Conservation (phyloP, 2,797 vertebrate genomes). For the Parauchenoglanis punctatus region DNA sequence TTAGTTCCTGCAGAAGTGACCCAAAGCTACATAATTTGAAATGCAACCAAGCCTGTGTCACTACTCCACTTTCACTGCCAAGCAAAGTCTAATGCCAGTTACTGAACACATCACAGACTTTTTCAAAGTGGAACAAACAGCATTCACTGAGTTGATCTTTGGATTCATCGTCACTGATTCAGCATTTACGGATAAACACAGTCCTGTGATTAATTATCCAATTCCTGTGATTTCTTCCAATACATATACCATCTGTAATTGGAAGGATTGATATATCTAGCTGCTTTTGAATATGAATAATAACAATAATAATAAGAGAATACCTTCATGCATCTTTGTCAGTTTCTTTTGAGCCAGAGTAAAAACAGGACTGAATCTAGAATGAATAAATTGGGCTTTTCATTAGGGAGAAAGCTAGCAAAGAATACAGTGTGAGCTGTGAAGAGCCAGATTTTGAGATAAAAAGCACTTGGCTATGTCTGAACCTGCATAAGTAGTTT, state of each 20-base stretch:
- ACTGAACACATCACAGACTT: constrained; percentile 16
- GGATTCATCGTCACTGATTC: neutral
- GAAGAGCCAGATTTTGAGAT: constrained; percentile 51
- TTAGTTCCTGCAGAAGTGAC: constrained; percentile 11
- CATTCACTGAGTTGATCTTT: neutral
- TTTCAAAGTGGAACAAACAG: constrained; percentile 14
- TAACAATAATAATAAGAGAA: neutral
- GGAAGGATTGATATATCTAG: neutral
- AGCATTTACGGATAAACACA: neutral
- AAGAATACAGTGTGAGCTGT: constrained; percentile 42
- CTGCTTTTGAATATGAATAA: neutral
- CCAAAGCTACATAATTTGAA: constrained; percentile 38
- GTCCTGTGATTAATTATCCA: neutral
- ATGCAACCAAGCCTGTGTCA: constrained; percentile 64
- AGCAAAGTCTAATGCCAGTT: constrained; percentile 59
- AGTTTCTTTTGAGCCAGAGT: neutral
- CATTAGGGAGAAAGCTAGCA: constrained; percentile 34
- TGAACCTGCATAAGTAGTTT: constrained; percentile 62
- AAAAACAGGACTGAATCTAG: constrained; percentile 28
- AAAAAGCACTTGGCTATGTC: constrained; percentile 66
- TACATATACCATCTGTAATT: neutral
- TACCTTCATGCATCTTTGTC: neutral
- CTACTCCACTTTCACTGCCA: constrained; percentile 75
- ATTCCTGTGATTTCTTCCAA: too few species aligned
- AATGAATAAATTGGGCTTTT: constrained; percentile 50